A percentile compares a stretch with the other conserved stretches of the same genome.
phyloP scores from a whole-genome alignment of 2,113 vertebrate species.

The Rhabdomys dilectus region DNA sequence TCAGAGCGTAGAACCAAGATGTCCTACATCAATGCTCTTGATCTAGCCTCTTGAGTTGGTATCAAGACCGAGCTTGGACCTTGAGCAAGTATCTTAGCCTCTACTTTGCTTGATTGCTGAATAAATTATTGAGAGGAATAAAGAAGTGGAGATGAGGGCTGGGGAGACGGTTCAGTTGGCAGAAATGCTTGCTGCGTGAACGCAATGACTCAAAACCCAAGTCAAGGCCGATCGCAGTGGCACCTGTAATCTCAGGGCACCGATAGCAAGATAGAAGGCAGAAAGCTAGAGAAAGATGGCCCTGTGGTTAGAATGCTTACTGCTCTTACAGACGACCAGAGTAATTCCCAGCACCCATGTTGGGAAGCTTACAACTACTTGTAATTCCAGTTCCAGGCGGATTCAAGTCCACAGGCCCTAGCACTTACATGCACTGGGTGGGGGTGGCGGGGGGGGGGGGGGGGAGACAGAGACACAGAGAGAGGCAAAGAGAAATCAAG shows the following conservation, averaged over 20 bases:
- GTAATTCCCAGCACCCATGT: not conserved
- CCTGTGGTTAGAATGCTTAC: not conserved
- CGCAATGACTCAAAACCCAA: not conserved
- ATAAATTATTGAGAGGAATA: not conserved
- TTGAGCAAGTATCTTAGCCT: not conserved
- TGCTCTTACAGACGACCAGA: not conserved
- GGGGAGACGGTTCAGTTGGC: too few relatives aligned
- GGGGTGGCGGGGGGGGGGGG: too few relatives aligned
- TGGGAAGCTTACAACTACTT: not conserved
- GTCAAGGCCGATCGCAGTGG: too few relatives aligned
- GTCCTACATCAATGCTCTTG: not conserved
- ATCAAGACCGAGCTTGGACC: not conserved
- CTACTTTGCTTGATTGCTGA: not conserved
- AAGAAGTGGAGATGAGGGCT: not conserved
- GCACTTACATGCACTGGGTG: not conserved
- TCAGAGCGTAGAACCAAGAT: accelerated
- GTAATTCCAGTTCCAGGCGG: not conserved
- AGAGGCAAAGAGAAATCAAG: too few relatives aligned
- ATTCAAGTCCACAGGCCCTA: too few relatives aligned
- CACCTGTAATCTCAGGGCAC: not conserved
- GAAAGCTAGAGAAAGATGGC: not conserved
- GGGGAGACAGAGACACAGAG: too few relatives aligned
- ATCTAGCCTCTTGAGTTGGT: not conserved
- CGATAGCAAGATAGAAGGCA: not conserved
- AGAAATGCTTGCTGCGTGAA: not conserved